Conservation (phyloP, 1,140 invertebrate genomes). For the Eufriesea mexicana region DNA sequence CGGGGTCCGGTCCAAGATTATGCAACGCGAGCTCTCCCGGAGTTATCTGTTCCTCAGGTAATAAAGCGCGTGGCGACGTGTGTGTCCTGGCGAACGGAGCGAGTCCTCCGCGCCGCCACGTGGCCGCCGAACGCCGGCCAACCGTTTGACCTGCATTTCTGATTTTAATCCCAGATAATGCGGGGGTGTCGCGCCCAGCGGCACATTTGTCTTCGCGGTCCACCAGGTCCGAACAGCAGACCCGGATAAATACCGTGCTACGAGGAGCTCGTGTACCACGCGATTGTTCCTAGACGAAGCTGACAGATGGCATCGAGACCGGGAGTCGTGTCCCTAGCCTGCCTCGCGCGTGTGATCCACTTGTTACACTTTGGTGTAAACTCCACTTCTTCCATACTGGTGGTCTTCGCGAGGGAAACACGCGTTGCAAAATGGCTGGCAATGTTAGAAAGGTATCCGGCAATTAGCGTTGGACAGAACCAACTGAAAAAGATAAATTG, state of each 20-base stretch:
- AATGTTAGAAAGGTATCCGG: too few relatives aligned
- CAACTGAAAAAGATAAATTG: too few relatives aligned
- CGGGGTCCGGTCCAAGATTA: slow-evolving; percentile 65
- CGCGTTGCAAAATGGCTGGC: too few relatives aligned
- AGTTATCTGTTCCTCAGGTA: slow-evolving; percentile 69
- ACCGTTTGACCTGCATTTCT: slow-evolving; percentile 46
- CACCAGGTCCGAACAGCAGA: background rate
- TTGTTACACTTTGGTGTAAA: background rate
- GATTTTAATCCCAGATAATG: slow-evolving; percentile 67
- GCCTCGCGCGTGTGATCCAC: background rate
- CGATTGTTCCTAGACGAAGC: background rate
- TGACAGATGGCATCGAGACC: too few relatives aligned
- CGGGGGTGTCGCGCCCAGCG: slow-evolving; percentile 33
- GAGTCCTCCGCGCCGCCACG: slow-evolving; percentile 4
- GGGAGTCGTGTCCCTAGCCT: too few relatives aligned
- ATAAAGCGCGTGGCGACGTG: slow-evolving; percentile 48
- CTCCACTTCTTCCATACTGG: too few relatives aligned
- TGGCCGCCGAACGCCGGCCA: slow-evolving; percentile 17
- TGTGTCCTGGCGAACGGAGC: slow-evolving; percentile 53
- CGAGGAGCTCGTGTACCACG: background rate
- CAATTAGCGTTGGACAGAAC: too few relatives aligned
- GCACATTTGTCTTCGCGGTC: slow-evolving; percentile 60
- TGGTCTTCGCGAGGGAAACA: too few relatives aligned
- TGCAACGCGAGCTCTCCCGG: slow-evolving; percentile 71
- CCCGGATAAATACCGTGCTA: background rate